These are phyloP conservation scores for Vanessa cardui DNA, from an alignment of 2,888 invertebrate genomes.

Conservation along the genomic window DNA sequence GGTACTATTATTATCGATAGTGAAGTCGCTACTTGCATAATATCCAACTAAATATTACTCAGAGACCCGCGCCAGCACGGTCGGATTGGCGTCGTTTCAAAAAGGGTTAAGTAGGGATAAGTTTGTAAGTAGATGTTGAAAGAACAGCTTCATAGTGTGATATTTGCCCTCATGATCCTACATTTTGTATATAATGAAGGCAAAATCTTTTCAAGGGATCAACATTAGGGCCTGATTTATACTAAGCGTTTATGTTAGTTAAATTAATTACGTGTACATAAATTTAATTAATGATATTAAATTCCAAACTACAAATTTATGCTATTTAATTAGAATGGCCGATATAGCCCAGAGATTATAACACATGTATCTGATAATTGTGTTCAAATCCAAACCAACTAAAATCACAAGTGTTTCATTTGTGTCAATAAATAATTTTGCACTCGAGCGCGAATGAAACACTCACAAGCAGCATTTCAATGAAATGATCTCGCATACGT, in stretches of 20 bases:
- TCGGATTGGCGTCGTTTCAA: slow-evolving; percentile 9
- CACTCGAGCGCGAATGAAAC: no score
- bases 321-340: no score
- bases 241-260: background rate
- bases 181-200: background rate
- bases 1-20: background rate
- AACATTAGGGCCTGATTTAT: background rate
- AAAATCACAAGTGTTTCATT: no score
- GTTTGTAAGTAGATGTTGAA: slow-evolving; percentile 18
- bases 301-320: no score
- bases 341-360: no score
- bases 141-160: slow-evolving; percentile 10
- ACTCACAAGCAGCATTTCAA: no score
- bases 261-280: background rate
- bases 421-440: no score
- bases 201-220: background rate
- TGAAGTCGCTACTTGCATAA: background rate
- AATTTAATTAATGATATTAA: no score
- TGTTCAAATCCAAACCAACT: no score
- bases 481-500: no score
- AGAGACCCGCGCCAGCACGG: slow-evolving; percentile 2
- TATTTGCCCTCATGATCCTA: background rate
- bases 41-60: background rate
- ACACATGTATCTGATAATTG: no score
- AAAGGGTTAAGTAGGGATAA: slow-evolving; percentile 25